Percentiles rank a stretch among this genome's conserved stretches.
Evolutionary conservation across 1,140 invertebrate species (phyloP).

Genomic region (Odontomachus brunneus): DNA sequence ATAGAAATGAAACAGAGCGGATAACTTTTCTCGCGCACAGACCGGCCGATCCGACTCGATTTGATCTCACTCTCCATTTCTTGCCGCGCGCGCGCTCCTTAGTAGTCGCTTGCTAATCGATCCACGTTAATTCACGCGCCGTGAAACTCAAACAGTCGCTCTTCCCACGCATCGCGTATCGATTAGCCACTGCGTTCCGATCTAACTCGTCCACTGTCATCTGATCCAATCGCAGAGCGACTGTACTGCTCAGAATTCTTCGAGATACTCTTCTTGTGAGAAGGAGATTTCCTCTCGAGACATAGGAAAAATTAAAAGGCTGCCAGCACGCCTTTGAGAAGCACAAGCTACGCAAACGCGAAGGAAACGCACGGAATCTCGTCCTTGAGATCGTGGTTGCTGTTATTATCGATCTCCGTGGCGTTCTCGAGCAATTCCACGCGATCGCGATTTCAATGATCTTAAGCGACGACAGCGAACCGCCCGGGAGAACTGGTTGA

Average conservation of each 20-base stretch:
- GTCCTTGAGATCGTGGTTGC: neutral
- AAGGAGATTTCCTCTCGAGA: neutral
- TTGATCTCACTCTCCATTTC: slow-evolving; percentile 48
- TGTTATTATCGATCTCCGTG: neutral
- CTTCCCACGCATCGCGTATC: neutral
- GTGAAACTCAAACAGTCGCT: slow-evolving; percentile 6
- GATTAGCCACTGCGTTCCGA: neutral
- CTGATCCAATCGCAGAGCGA: neutral
- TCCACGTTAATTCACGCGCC: slow-evolving; percentile 11
- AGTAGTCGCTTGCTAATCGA: slow-evolving; percentile 36
- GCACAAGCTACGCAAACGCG: neutral
- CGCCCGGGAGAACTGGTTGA: slow-evolving; percentile 24
- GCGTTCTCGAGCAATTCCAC: neutral
- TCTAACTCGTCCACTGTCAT: neutral
- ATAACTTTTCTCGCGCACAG: slow-evolving; percentile 32
- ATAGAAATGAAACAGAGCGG: slow-evolving; percentile 50
- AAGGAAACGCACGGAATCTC: neutral
- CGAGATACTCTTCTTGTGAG: neutral
- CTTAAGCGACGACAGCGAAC: neutral
- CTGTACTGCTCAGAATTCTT: neutral
- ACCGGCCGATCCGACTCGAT: slow-evolving; percentile 3
- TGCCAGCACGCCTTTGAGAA: no score
- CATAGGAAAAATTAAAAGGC: neutral
- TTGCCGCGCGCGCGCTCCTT: neutral
- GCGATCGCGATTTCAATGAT: slow-evolving; percentile 12